Base-by-base conservation (phyloP, 2,797 vertebrate genomes). In the Etheostoma nigrum region DNA sequence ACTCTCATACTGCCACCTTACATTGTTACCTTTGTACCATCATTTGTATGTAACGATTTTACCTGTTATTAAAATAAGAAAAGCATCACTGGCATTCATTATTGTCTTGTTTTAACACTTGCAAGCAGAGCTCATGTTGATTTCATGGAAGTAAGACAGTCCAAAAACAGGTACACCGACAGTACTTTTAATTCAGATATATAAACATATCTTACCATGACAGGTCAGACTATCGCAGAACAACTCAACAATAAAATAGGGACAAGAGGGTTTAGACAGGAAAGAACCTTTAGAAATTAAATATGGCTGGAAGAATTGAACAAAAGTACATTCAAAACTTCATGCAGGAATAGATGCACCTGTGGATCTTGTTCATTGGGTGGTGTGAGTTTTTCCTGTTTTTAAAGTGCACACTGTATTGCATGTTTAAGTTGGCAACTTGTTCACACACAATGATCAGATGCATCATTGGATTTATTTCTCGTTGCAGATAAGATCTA, bases 111-210 rank as follows among this genome's bases (percentile, higher is more conserved):
- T 4, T 67, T 6, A 1, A 11, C 23, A 15, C 15, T 33, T 30
- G 21, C 11, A 16, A 44, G 3, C 33, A 60, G 51, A 73, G 5
- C 3, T 53, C 0, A 5, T 40, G 16, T 27, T 51, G 25, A 30
- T 57, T 21, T 19, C 61, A 7, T 23, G 6, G 16, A 47, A 84
- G 57, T 33, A 74, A 66, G 21, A 10, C 13, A 64, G 33, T 36
- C 27, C 52, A 53, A 33, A 47, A 40, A 5, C 48, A 18, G 57
- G 10, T 54, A 51, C 33, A 58, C 23, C 25, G 67, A 55, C 49
- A 58, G 51, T 49, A 63, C 11, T 82, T 91, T 93, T 92, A 85
- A 90, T 92, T 84, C 78, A 61, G 67, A 62, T 76, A 84, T 53
- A 85, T 70, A 82, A 90, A 86, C 61, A 72, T 69, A 72, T 69